Base-by-base conservation (phyloP, 2,113 vertebrate genomes). In the Pteronura brasiliensis region DNA sequence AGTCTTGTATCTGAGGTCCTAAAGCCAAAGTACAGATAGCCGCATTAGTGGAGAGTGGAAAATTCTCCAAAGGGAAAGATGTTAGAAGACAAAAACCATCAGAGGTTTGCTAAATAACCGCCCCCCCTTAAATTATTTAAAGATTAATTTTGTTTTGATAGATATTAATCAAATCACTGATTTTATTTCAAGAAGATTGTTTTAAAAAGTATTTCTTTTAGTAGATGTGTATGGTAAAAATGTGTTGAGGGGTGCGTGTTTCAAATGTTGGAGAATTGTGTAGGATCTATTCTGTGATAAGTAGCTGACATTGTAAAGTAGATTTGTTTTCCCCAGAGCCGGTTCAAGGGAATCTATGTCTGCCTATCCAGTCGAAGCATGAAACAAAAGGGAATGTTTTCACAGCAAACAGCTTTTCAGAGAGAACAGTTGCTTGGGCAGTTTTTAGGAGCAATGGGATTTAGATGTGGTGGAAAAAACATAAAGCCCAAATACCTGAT, bases 401-500 rank as follows among this genome's bases (percentile, higher is more conserved):
- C 86, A 84, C 6, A 57, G 89, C n/a, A 72, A 92, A 90, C 89
- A 94, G 71, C 44, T 88, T 98, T 97, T 88, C 85, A 25, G 95
- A 93, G 77, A 77, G 85, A 95, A 96, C 52, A 89, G 84, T 94
- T 96, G 79, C 61, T 57, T 74, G 93, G 83, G 97, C 96, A 71
- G 93, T 93, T 97, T 95, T 97, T 98, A 83, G 83, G 97, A 98
- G 98, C 96, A 65, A 90, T 86, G 91, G 95, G 98, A 98, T 98
- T 98, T 95, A 94, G 95, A 92, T 96, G 98, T 94, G 93, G 88
- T 90, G 96, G 95, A 95, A 98, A 98, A 95, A 89, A 93, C 3
- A 21, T 88, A 91, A 96, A 88, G 91, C 97, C 98, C 97, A 97
- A 98, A 83, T 98, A 98, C 98, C 97, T 98, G 98, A 95, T 98